Base-by-base conservation (phyloP, 2,797 vertebrate genomes). In the Halcyon chelicuti region DNA sequence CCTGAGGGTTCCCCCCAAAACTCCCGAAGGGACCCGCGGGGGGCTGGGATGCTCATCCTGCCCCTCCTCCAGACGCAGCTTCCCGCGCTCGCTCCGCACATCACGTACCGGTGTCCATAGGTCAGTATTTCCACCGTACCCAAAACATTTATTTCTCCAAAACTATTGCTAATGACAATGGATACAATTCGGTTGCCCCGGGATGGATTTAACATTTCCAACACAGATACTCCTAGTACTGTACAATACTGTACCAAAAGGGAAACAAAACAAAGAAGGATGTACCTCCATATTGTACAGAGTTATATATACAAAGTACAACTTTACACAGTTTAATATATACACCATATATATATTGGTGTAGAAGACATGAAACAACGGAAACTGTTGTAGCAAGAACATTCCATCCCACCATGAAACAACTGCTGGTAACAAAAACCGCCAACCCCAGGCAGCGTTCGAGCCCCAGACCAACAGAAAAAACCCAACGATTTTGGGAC, bases 221-320 rank as follows among this genome's bases (percentile, higher is more conserved):
- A 95, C 97, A 97, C 96, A 21, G 61, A 28, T 57, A 97, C 95
- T 97, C 93, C 97, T 96, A 96, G 94, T 90, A 96, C 97, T 97
- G 97, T 97, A 97, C 97, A 97, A 95, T 93, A 97, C 96, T 95
- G 97, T 97, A 97, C 96, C 96, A 96, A 97, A 97, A 96, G 26
- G 26, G 20, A 31, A 42, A 42, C 51, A 18, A 54, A 54, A 18
- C 51, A 51, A 29, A 31, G 31, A 98, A 97, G 96, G 98, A 96
- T 99, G 99, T 98, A 99, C 99, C 99, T 99, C 98, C 99, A 98
- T 98, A 98, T 99, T 99, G 98, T 99, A 99, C 99, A 99, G 98
- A 98, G 98, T 98, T 98, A 98, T 99, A 99, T 99, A 98, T 99
- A 99, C 99, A 99, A 98, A 99, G 98, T 98, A 98, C 98, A 99